Base-by-base conservation (phyloP, 2,888 invertebrate genomes). In the Dasysyrphus albostriatus region DNA sequence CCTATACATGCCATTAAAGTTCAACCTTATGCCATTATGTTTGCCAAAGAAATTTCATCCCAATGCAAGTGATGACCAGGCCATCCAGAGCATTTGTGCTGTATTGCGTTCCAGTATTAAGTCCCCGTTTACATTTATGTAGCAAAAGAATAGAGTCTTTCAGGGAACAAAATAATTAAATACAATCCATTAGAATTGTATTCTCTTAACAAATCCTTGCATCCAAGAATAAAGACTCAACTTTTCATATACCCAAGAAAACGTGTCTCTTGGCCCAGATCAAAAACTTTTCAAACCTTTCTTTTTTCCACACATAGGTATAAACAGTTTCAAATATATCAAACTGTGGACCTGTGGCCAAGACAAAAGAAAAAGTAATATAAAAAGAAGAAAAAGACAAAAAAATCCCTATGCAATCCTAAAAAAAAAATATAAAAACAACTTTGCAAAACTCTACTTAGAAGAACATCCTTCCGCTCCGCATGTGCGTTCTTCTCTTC, bases 401-500 rank as follows among this genome's bases (percentile, higher is more conserved):
- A 47, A 16, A 42, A 49, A 67, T 49, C 3, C 39, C 19, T 14
- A 24, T 39, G 39, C 59, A 59, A 42, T 37, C 49, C 37, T 19
- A 19, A 19, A 37, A 44, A 65, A 19, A 39, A n/a, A 54, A 56
- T 24, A 70, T 44, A 70, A 72, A 10, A 59, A 59, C 9, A 59
- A 59, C 49, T 65, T 65, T 65, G 65, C 49, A 49, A 49, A 67
- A 49, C 49, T 44, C 49, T 44, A 56, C 70, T 58, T 59, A 65
- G 49, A 63, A 65, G 58, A 63, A 82, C 77, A 51, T 77, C 77
- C 83, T 78, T 78, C 67, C 59, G 78, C 72, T 67, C 29, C 37
- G 67, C 67, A 56, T 72, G 61, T 63, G 72, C 78, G 44, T 67
- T 67, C 67, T 78, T 56, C 54, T 32, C 37, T 16, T 72, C 42